Percentiles rank a stretch among this genome's conserved stretches.
Conservation (phyloP, 2,113 vertebrate species). For the Antigone vipio region DNA sequence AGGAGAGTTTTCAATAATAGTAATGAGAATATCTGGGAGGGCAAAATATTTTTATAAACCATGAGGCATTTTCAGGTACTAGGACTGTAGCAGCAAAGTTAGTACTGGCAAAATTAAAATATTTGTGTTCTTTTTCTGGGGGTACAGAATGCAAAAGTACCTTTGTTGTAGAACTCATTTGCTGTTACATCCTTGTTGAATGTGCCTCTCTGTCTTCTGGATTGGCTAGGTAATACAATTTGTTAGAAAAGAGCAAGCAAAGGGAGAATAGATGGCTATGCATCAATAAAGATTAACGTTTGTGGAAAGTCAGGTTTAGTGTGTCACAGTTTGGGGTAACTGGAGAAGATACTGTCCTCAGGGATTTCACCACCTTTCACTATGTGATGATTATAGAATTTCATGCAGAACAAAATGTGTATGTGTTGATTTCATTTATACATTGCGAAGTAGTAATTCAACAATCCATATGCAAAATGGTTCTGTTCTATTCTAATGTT, state of each 20-base stretch:
- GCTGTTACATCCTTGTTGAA: not conserved
- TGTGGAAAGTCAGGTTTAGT: not conserved
- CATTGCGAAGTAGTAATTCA: not conserved
- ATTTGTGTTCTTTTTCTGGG: not conserved
- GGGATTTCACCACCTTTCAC: not conserved
- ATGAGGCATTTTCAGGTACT: not conserved
- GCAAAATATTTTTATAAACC: not conserved
- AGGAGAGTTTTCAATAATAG: not conserved
- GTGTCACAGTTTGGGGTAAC: not conserved
- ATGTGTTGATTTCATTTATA: not conserved
- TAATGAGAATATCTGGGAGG: not conserved
- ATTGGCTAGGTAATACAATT: not conserved
- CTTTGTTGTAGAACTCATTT: not conserved
- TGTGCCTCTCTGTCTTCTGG: not conserved
- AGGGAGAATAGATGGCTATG: not conserved
- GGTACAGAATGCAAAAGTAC: not conserved
- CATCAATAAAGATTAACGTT: not conserved
- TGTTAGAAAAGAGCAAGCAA: not conserved
- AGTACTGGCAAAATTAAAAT: not conserved
- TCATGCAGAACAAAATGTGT: not conserved
- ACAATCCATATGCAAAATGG: not conserved
- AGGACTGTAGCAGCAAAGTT: not conserved
- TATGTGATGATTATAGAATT: not conserved
- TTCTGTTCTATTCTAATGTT: not conserved
- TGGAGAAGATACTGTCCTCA: not conserved